Conservation (phyloP, 1,140 invertebrate species). For the Drosophila oshimai region DNA sequence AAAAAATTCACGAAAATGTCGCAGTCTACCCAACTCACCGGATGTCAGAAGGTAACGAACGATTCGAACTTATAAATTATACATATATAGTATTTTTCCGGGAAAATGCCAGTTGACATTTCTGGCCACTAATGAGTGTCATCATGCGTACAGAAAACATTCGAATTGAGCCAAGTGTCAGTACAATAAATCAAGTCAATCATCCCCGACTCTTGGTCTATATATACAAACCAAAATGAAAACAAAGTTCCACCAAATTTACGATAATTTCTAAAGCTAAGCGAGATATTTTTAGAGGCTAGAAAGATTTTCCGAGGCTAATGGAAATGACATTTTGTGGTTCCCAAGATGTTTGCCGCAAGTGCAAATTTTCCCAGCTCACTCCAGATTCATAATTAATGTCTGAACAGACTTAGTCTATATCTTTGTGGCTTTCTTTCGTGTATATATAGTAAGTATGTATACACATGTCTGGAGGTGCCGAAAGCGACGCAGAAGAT, state of each 20-base stretch:
- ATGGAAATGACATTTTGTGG: constrained; percentile 77
- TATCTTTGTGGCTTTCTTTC: neutral
- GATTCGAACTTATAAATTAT: neutral
- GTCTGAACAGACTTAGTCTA: constrained; percentile 12
- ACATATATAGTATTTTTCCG: constrained; percentile 12
- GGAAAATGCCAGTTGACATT: constrained; percentile 33
- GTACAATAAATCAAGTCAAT: constrained; percentile 67
- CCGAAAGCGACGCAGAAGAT: constrained; percentile 56
- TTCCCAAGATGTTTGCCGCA: constrained; percentile 34
- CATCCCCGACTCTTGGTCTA: constrained; percentile 10
- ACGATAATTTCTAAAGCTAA: constrained; percentile 53
- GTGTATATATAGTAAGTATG: neutral
- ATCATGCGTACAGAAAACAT: constrained; percentile 51
- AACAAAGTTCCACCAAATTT: constrained; percentile 67
- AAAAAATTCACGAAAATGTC: constrained; percentile 83
- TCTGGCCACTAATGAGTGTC: constrained; percentile 61
- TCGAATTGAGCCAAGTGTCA: constrained; percentile 64
- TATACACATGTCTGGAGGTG: constrained; percentile 43
- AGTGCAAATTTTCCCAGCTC: constrained; percentile 59
- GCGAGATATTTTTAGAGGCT: constrained; percentile 23
- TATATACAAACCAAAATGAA: constrained; percentile 1
- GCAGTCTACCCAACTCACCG: constrained; percentile 87
- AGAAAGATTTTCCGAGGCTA: constrained; percentile 40
- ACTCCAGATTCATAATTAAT: constrained; percentile 74
- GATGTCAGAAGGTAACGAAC: constrained; percentile 85